Conservation (phyloP, 2,888 invertebrate genomes). For the Ormyrus labotus region DNA sequence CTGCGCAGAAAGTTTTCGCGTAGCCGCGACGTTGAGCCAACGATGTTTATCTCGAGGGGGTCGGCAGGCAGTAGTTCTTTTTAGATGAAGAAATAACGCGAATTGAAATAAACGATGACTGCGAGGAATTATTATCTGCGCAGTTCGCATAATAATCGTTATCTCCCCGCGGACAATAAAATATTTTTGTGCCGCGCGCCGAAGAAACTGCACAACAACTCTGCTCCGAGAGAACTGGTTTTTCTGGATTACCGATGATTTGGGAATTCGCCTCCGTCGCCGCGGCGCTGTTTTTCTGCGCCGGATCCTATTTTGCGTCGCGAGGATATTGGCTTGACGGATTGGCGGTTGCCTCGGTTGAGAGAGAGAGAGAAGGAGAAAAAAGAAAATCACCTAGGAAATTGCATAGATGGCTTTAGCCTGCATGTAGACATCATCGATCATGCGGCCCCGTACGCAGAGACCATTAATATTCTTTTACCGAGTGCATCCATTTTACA, state of each 20-base stretch:
- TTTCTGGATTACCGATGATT: conserved; percentile 40
- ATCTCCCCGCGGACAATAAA: conserved; percentile 16
- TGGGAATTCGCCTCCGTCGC: conserved; percentile 21
- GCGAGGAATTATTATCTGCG: neutral
- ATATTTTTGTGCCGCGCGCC: neutral
- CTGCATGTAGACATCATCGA: conserved; percentile 44
- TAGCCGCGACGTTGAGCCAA: conserved; percentile 1
- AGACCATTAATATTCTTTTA: conserved; percentile 51
- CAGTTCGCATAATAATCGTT: conserved; percentile 35
- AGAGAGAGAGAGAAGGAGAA: neutral
- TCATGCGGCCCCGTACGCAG: conserved; percentile 20
- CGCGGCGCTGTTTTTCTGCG: neutral
- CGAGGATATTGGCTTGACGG: conserved; percentile 34
- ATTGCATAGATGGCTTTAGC: conserved; percentile 27
- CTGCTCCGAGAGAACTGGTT: conserved; percentile 18
- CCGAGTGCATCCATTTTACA: conserved; percentile 31
- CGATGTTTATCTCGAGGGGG: neutral
- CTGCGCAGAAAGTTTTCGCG: neutral
- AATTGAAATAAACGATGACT: conserved; percentile 29
- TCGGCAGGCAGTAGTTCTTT: neutral
- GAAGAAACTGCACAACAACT: conserved; percentile 21
- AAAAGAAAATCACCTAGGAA: conserved; percentile 43
- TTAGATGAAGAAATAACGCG: conserved; percentile 27
- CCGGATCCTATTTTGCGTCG: conserved; percentile 23
- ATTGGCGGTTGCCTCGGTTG: conserved; percentile 6